These are phyloP conservation scores for Hesperia comma DNA, from an alignment of 2,888 invertebrate genomes.

Conservation along the genomic window DNA sequence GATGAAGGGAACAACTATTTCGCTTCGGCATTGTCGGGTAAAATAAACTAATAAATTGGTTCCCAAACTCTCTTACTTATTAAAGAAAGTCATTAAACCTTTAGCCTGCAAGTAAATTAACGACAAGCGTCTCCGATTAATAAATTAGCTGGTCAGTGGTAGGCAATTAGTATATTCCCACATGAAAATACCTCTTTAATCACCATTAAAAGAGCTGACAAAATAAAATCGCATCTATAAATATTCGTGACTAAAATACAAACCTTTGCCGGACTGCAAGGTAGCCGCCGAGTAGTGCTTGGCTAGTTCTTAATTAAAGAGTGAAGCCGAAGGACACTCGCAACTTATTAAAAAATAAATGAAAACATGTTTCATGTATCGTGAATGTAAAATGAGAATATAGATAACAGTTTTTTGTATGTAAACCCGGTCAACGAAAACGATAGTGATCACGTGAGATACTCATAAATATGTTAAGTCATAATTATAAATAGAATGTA, in stretches of 20 bases:
- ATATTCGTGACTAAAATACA: slow-evolving; percentile 69
- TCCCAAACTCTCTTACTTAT: slow-evolving; percentile 8
- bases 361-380: slow-evolving; percentile 59
- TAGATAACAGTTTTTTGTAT: slow-evolving; percentile 15
- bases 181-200: slow-evolving; percentile 54
- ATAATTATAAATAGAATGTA: not conserved
- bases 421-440: not conserved
- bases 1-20: too few species aligned
- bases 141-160: slow-evolving; percentile 26
- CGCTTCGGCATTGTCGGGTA: too few species aligned
- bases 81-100: slow-evolving; percentile 20
- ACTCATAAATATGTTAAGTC: not conserved
- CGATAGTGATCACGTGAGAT: not conserved
- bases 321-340: slow-evolving; percentile 52
- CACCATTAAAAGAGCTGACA: slow-evolving; percentile 53
- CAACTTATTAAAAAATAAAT: slow-evolving; percentile 75
- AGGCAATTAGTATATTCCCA: slow-evolving; percentile 50
- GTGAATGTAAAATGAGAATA: slow-evolving; percentile 28
- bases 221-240: slow-evolving; percentile 62
- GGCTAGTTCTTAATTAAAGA: slow-evolving; percentile 74
- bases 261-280: slow-evolving; percentile 57
- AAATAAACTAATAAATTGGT: not conserved
- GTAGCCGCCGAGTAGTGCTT: slow-evolving; percentile 47
- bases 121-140: slow-evolving; percentile 38
- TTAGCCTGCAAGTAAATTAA: slow-evolving; percentile 49